These are phyloP conservation scores for Tiliacea citrago DNA, from an alignment of 2,888 invertebrate genomes.

Conservation along the genomic window DNA sequence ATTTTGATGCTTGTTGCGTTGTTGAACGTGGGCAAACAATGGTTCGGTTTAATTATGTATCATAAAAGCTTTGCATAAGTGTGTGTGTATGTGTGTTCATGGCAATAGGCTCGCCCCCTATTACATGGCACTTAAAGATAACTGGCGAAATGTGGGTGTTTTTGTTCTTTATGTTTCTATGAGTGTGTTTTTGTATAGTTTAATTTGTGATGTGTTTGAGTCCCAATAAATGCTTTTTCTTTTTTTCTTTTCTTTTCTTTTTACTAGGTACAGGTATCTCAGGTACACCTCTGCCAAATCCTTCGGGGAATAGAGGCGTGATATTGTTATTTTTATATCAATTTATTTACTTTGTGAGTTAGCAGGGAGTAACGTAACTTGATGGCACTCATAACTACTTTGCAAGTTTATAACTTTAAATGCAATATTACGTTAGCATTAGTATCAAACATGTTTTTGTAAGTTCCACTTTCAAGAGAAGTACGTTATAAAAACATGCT, in stretches of 20 bases:
- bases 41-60: not conserved
- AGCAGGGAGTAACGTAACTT: not conserved
- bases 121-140: no score
- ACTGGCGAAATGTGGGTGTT: no score
- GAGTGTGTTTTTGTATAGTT: no score
- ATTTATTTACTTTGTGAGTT: not conserved
- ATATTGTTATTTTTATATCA: not conserved
- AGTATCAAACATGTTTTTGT: conserved; percentile 30
- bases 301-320: no score
- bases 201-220: no score
- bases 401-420: conserved; percentile 1
- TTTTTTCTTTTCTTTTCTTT: no score
- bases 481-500: conserved; percentile 19
- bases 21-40: not conserved
- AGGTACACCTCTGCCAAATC: no score
- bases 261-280: no score
- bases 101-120: no score
- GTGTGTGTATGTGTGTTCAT: not conserved
- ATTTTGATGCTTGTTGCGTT: conserved; percentile 22
- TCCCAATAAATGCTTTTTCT: no score
- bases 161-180: no score
- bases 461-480: conserved; percentile 22
- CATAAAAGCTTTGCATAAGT: not conserved
- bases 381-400: not conserved
- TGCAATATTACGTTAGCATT: conserved; percentile 29